Percentiles rank a stretch among this genome's conserved stretches.
Conservation (phyloP, 2,797 vertebrate genomes). For the Sebastes ruberrimus region DNA sequence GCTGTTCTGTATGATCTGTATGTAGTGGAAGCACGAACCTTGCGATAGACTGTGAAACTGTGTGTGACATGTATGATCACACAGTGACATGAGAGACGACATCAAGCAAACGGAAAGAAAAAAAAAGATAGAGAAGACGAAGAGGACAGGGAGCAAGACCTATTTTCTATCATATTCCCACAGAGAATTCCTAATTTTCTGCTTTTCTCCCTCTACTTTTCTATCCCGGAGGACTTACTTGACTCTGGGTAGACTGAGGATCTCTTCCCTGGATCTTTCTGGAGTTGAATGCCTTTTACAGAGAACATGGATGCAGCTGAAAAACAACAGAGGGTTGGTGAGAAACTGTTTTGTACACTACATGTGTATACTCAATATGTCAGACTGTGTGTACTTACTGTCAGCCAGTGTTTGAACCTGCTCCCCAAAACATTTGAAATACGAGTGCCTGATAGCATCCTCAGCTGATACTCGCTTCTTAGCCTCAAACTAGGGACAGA, state of each 20-base stretch:
- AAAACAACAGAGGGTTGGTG: slow-evolving; percentile 31
- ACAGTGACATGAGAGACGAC: slow-evolving; percentile 43
- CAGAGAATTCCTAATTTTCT: background rate
- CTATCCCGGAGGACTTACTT: slow-evolving; percentile 71
- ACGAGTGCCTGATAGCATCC: slow-evolving; percentile 77
- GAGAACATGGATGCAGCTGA: slow-evolving; percentile 85
- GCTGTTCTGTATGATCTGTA: no score
- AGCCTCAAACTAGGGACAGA: slow-evolving; percentile 81
- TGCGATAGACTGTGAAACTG: background rate
- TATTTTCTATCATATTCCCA: slow-evolving; percentile 11
- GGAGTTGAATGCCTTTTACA: slow-evolving; percentile 84
- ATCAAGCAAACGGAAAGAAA: slow-evolving; percentile 32
- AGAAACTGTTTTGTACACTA: background rate
- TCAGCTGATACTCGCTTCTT: slow-evolving; percentile 83
- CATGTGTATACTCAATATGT: background rate
- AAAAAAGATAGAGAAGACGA: slow-evolving; percentile 12
- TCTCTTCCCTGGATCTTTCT: slow-evolving; percentile 84
- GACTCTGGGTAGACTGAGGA: slow-evolving; percentile 79
- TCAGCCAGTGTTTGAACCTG: slow-evolving; percentile 81
- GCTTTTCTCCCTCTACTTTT: background rate
- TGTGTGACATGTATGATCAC: background rate
- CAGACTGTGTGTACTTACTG: slow-evolving; percentile 76
- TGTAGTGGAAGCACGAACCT: no score
- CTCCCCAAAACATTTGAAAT: slow-evolving; percentile 82
- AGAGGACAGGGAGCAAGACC: slow-evolving; percentile 40